Evolutionary conservation across 2,113 vertebrate species (phyloP), one percentile per base, ranked within the genome.

Genomic region (Phocoena sinus): DNA sequence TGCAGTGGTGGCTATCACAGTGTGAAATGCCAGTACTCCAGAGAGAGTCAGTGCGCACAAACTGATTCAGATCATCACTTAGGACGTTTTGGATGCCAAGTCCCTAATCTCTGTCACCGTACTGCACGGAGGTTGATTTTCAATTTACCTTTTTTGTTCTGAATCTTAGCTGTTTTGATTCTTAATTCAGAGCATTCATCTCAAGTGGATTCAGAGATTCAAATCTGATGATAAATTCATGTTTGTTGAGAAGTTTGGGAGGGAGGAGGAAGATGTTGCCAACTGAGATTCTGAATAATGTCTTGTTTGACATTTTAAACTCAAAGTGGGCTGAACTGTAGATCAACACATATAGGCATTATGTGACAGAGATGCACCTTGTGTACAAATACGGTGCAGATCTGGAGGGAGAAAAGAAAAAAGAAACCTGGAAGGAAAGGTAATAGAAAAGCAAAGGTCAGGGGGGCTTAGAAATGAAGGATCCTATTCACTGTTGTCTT

Each of bases 181-280:
- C 77, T 95, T 94, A 80, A 95, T 97, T 91, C 95, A 60, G 94
- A 91, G 31, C 81, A 91, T 96, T 97, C 96, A 94, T 98, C 83
- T 96, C 20, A 4, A 96, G 62, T 90, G 74, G 93, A 74, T 89
- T 94, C 73, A 79, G 79, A 83, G 89, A 91, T 89, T 96, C 73
- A 47, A 25, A 92, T 80, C 62, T 1, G 5, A 86, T 81, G 73
- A 92, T 91, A 68, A 71, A 89, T 91, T 89, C 53, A 36, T 84
- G 89, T 93, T 96, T 92, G 67, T 94, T 71, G 74, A 65, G 85
- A 89, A 62, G 33, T 89, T 94, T 67, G 41, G 70, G 67, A 80
- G 73, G 73, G 76, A 58, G 41, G 67, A 81, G 81, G 76, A 89
- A 62, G 88, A 28, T 41, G 84, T 86, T 97, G 87, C 95, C 81